Base-by-base conservation (phyloP, 2,888 invertebrate genomes). In the Drosophila acutilabella region DNA sequence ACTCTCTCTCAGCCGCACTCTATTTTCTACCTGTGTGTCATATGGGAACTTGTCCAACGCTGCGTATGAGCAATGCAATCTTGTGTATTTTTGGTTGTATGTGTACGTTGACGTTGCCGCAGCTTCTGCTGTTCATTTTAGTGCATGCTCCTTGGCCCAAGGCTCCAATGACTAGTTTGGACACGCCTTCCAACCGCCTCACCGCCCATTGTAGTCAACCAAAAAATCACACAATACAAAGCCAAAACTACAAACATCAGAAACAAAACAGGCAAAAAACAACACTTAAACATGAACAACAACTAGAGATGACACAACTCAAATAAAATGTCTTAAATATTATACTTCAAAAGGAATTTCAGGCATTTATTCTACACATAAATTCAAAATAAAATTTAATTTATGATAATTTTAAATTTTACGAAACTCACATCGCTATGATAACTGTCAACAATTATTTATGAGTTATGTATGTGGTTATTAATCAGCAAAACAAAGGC, bases 161-260 rank as follows among this genome's bases (percentile, higher is more conserved):
- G 71, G 80, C 69, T 52, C 64, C 71, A 78, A 83, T 74, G 72
- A 83, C 69, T 65, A 67, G 83, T 74, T 83, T 81, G 84, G 81
- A 74, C 76, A 66, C 56, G 62, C 71, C 38, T 52, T 52, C 64
- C 50, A 36, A 13, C 36, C 4, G 13, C 26, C 8, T 23, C 48
- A 5, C 40, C 65, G 69, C 76, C 73, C 68, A 60, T 36, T 51
- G 51, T 48, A 74, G 57, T 51, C 61, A 59, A 64, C 66, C 74
- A 64, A 87, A 86, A 83, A 83, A 83, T 84, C 87, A 83, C 78
- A 80, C 73, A 83, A 71, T 73, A 73, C 81, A 80, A 87, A 81
- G 72, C 77, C 83, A 83, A 81, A 83, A 71, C 78, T 70, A 74
- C 73, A 78, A 82, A 76, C 78, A 72, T 59, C 62, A 64, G 53